Base-by-base conservation (phyloP, 2,888 invertebrate genomes). In the Pheosia tremula region DNA sequence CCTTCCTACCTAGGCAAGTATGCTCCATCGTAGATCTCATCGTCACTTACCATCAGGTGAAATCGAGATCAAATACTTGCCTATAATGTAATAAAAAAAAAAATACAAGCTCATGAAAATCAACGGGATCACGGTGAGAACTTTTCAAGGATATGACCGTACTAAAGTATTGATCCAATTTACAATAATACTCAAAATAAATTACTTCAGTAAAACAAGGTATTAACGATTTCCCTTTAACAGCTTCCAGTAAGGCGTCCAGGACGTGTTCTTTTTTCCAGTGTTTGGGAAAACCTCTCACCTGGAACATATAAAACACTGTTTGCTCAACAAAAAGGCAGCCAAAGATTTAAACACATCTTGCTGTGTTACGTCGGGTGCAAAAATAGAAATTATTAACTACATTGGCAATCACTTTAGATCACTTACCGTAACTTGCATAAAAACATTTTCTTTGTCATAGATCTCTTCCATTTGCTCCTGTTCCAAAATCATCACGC, bases 181-280 rank as follows among this genome's bases (percentile, higher is more conserved):
- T 4, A 43, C 8, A 5, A 41, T 4, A 43, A 43, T 10, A 8
- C 4, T 43, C 4, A 43, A 43, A 10, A 8, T 9, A 43, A 66
- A 63, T 69, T 74, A 92, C 93, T 81, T 91, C 89, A 63, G 81
- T 83, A 64, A 92, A 91, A 64, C 88, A 87, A 0, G 93, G 93
- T 65, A 92, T 85, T 7, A 93, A 84, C 9, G 73, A 75, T 43
- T 84, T 85, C 0, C 81, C 87, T 36, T 74, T 82, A 0, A 91
- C 74, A 38, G 71, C 77, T 3, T 89, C 88, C 9, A 93, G 65
- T 0, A 92, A n/a, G 0, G 82, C 66, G 62, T 93, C 90, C 41
- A 93, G 66, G 0, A 93, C 85, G 0, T 84, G 75, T 62, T 91
- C 89, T 61, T 91, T 93, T 0, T 64, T 85, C 89, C 89, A 92